Percentiles rank a stretch among this genome's conserved stretches.
These are phyloP conservation scores for Vandiemenella viatica DNA, from an alignment of 2,888 invertebrate genomes.

Conservation along the genomic window DNA sequence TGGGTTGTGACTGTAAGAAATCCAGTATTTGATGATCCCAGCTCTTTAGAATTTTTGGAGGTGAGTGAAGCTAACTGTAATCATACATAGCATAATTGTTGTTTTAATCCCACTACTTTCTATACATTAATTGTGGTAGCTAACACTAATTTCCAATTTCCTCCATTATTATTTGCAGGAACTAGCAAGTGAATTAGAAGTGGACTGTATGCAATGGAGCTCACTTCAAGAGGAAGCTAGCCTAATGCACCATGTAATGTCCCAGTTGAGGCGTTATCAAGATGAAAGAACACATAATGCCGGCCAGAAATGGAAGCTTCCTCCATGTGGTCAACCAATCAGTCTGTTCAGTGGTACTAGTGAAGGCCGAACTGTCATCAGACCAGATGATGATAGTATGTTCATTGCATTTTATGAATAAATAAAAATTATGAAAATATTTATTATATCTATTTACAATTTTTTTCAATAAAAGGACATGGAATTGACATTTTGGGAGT, in stretches of 20 bases:
- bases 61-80: conserved; percentile 24
- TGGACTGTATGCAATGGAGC: conserved; percentile 40
- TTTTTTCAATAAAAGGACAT: not conserved
- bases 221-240: conserved; percentile 50
- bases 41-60: conserved; percentile 56
- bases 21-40: conserved; percentile 58
- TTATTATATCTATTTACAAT: not conserved
- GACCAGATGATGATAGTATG: conserved; percentile 52
- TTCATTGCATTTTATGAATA: conserved; percentile 14
- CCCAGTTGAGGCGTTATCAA: conserved; percentile 44
- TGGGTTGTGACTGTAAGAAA: conserved; percentile 59
- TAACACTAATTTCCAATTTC: not conserved
- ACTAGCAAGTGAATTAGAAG: conserved; percentile 50
- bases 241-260: conserved; percentile 50
- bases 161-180: conserved; percentile 31
- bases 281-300: conserved; percentile 41
- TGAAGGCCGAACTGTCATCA: conserved; percentile 34
- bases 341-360: conserved; percentile 39
- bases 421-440: not conserved
- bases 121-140: too few relatives aligned
- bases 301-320: conserved; percentile 53
- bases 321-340: conserved; percentile 52
- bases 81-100: not conserved
- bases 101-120: too few relatives aligned
- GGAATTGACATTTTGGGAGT: not conserved